These are phyloP conservation scores for Neosilurus mollespiculum DNA, from an alignment of 2,797 vertebrate genomes.

Conservation along the genomic window DNA sequence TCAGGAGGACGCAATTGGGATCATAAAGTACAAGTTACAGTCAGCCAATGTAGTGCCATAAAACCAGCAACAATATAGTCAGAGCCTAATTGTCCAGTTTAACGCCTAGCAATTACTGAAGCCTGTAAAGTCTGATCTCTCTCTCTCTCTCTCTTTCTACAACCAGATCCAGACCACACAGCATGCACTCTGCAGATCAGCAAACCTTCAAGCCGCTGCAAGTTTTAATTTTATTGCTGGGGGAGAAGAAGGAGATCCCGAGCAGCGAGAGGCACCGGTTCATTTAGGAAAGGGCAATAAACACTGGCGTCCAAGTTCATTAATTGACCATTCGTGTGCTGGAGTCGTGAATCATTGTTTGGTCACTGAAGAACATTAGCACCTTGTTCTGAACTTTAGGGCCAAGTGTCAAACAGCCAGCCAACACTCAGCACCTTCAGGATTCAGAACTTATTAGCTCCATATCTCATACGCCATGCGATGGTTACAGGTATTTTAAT, in stretches of 20 bases:
- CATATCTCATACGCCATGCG: background rate
- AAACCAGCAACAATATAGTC: conserved; percentile 69
- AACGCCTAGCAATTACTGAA: conserved; percentile 75
- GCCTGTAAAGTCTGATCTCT: conserved; percentile 68
- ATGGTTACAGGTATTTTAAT: background rate
- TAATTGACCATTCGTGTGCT: conserved; percentile 68
- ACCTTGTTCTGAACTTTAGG: conserved; percentile 49
- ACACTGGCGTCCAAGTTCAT: conserved; percentile 63
- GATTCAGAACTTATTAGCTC: conserved; percentile 15
- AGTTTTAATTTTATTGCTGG: conserved; percentile 62
- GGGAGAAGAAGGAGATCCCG: conserved; percentile 58
- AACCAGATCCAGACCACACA: conserved; percentile 70
- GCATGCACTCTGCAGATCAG: conserved; percentile 65
- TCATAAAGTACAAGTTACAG: conserved; percentile 43
- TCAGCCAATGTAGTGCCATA: conserved; percentile 58
- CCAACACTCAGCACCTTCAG: conserved; percentile 36
- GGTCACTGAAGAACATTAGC: conserved; percentile 50
- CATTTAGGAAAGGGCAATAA: conserved; percentile 72
- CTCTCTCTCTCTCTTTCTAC: background rate
- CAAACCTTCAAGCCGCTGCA: conserved; percentile 57
- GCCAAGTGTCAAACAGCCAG: conserved; percentile 15
- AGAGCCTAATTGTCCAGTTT: conserved; percentile 80
- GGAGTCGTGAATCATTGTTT: conserved; percentile 56
- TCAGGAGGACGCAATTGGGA: conserved; percentile 23
- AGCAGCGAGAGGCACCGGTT: conserved; percentile 57